Conservation (phyloP, 2,888 invertebrate genomes). For the Polymixis flavicincta region DNA sequence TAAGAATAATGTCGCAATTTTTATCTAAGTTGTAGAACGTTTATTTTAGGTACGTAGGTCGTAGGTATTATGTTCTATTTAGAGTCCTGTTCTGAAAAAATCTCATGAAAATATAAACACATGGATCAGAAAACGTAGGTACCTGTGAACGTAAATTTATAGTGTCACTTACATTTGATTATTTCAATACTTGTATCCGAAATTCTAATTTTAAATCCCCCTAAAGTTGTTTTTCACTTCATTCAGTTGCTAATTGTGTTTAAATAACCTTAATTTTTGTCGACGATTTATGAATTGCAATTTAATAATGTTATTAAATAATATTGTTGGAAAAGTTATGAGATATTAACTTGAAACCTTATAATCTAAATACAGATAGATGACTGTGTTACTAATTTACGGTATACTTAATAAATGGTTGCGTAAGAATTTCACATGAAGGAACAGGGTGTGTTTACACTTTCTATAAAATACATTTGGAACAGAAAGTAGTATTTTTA, state of each 20-base stretch:
- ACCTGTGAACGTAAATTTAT: neutral
- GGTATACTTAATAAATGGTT: neutral
- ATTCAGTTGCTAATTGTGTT: neutral
- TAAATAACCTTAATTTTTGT: neutral
- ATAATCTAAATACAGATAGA: neutral
- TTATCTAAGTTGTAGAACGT: conserved; percentile 5
- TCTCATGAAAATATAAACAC: neutral
- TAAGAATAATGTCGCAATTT: conserved; percentile 70
- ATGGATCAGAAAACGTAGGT: neutral
- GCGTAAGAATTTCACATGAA: neutral
- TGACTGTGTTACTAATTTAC: neutral
- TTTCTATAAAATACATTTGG: neutral
- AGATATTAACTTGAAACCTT: neutral
- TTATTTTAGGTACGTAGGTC: neutral
- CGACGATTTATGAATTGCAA: neutral
- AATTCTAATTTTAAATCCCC: neutral
- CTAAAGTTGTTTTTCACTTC: neutral
- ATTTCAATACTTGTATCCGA: neutral
- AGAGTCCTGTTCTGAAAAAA: neutral
- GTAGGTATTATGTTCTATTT: neutral
- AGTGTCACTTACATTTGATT: neutral
- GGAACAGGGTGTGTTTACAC: neutral
- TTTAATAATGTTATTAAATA: neutral
- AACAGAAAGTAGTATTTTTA: neutral
- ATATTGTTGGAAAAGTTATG: neutral